Base-by-base conservation (phyloP, 2,888 invertebrate species). In the Leucozona laternaria region DNA sequence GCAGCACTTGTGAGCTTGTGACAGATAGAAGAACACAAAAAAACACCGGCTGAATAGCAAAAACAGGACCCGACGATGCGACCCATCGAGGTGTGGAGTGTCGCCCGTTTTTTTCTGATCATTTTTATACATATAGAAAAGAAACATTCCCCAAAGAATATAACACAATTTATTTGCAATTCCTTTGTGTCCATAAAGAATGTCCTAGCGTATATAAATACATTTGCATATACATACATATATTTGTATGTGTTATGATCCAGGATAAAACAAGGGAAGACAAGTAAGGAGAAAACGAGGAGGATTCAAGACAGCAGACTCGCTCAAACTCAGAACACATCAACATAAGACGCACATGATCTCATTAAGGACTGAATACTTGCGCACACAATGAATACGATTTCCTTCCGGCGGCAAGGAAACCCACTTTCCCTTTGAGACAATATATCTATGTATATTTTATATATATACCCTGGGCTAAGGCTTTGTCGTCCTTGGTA, bases 261-360 rank as follows among this genome's bases (percentile, higher is more conserved):
- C 25, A 20, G 31, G 31, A 57, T 53, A 53, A 22, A 64, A 40
- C 25, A 45, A 43, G 37, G 20, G 11, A 55, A 37, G 37, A 55
- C 22, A 50, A 43, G 34, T n/a, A 60, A 37, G 20, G 40, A 72
- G 15, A 31, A 58, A 48, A 50, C 45, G 34, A 66, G 45, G 17
- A 64, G 64, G 20, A 80, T 71, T 76, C 37, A 76, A 58, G 73
- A 82, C 82, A 64, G 45, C 62, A 43, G n/a, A n/a, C n/a, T n/a
- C 3, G 13, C 15, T 37, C 37, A 37, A 37, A 60, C 37, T 64
- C 43, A 50, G 20, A 70, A 53, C 34, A 75, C 55, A 75, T 86
- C 86, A 70, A 60, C 82, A 71, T 70, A 75, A 55, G 86, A 82
- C 71, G 86, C 82, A 82, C 82, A 86, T 86, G 86, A 86, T 82